Evolutionary conservation across 2,888 invertebrate species (phyloP).

Genomic region (Epinotia ramella): DNA sequence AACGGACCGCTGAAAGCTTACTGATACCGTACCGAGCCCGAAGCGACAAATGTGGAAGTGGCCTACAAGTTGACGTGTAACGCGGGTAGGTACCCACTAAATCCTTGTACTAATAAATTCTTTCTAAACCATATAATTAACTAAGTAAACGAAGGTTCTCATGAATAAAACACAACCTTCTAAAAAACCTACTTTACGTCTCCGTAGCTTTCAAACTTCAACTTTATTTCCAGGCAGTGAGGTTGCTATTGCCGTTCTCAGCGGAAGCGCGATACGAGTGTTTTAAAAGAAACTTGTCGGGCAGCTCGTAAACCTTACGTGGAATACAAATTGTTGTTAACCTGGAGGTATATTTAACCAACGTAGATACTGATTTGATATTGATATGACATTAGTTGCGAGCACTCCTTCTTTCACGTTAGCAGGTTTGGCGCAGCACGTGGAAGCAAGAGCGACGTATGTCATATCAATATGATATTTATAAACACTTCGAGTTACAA

Average conservation of each 20-base stretch:
- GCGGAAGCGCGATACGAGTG: not conserved
- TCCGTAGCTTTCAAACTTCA: not conserved
- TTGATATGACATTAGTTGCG: not conserved
- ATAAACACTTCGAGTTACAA: not conserved
- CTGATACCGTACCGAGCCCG: no score
- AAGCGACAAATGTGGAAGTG: no score
- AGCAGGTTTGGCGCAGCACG: not conserved
- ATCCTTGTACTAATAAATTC: conserved; percentile 22
- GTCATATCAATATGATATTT: conserved; percentile 4
- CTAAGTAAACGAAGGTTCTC: conserved; percentile 28
- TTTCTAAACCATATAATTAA: conserved; percentile 35
- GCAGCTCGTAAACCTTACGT: conserved; percentile 19
- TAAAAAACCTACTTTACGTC: not conserved
- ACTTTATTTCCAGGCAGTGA: not conserved
- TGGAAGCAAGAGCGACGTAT: not conserved
- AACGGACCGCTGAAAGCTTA: no score
- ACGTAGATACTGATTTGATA: not conserved
- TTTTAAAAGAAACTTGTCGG: not conserved
- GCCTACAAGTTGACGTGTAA: no score
- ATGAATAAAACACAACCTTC: conserved; percentile 19
- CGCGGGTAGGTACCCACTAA: not conserved
- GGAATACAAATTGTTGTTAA: conserved; percentile 40
- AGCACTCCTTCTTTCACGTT: not conserved
- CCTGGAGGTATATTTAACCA: conserved; percentile 6
- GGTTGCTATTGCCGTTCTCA: not conserved